Percentiles rank a stretch among this genome's conserved stretches.
Conservation (phyloP, 2,888 invertebrate genomes). For the Drosophila paramelanica region DNA sequence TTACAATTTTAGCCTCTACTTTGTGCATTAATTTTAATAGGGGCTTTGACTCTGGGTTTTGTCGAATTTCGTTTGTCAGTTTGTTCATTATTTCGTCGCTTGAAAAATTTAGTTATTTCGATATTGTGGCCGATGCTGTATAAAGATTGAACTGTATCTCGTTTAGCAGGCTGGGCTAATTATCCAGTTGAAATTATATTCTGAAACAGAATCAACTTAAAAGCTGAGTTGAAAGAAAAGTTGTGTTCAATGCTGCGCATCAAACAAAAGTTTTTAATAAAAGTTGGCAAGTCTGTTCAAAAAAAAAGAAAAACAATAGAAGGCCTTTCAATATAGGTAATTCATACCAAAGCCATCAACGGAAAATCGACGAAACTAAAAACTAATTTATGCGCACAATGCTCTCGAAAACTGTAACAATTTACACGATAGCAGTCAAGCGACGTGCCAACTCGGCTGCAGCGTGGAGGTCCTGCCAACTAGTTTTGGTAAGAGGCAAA, state of each 20-base stretch:
- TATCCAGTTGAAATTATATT: background rate
- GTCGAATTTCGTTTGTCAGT: slow-evolving; percentile 23
- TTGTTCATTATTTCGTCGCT: slow-evolving; percentile 12
- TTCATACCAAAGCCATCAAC: slow-evolving; percentile 5
- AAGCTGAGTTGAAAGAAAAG: background rate
- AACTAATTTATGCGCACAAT: slow-evolving; percentile 55
- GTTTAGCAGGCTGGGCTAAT: background rate
- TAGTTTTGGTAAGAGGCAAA: slow-evolving; percentile 24
- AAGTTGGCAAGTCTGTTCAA: slow-evolving; percentile 5
- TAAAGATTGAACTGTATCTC: background rate
- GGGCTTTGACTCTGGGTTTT: slow-evolving; percentile 6
- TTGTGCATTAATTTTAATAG: slow-evolving; percentile 31
- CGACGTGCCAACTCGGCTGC: slow-evolving; percentile 13
- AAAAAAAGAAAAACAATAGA: background rate
- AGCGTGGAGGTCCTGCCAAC: slow-evolving; percentile 24
- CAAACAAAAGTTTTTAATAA: slow-evolving; percentile 18
- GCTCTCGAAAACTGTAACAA: slow-evolving; percentile 40
- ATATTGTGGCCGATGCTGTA: background rate
- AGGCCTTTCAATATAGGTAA: slow-evolving; percentile 24
- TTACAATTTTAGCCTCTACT: slow-evolving; percentile 19
- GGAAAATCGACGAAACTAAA: slow-evolving; percentile 48
- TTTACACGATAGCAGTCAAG: background rate
- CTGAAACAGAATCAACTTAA: background rate
- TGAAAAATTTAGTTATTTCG: background rate
- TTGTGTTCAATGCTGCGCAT: background rate